Conservation (phyloP, 2,888 invertebrate species). For the Caenorhabditis sp. region DNA sequence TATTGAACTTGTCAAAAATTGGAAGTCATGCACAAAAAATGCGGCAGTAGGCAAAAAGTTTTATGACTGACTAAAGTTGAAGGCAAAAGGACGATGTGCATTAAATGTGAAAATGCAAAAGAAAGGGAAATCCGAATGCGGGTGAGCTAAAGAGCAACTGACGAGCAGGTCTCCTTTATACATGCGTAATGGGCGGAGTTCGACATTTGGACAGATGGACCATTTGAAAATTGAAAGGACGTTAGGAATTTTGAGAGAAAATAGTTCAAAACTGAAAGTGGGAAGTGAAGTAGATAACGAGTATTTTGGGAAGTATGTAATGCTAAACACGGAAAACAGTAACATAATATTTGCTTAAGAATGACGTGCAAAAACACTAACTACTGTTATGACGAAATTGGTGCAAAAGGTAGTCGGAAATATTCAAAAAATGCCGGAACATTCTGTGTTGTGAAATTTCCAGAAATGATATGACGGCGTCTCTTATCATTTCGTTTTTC, state of each 20-base stretch:
- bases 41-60: no score
- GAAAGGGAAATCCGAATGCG: constrained; percentile 42
- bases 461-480: constrained; percentile 19
- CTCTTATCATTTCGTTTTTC: constrained; percentile 39
- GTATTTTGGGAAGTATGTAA: no score
- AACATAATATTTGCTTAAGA: no score
- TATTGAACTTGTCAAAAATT: no score
- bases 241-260: not conserved
- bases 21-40: no score
- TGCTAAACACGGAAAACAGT: no score
- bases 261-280: not conserved
- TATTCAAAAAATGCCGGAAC: constrained; percentile 15
- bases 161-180: constrained; percentile 42
- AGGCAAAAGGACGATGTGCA: constrained; percentile 20
- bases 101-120: not conserved
- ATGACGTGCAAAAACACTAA: no score
- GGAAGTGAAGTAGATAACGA: no score
- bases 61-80: not conserved
- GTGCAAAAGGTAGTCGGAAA: not conserved
- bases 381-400: not conserved
- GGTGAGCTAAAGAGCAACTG: constrained; percentile 45
- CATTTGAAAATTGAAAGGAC: constrained; percentile 17
- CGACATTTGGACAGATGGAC: constrained; percentile 14
- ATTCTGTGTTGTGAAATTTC: constrained; percentile 19
- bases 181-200: constrained; percentile 46